Base-by-base conservation (phyloP, 2,113 vertebrate genomes). In the Crotalus tigris region DNA sequence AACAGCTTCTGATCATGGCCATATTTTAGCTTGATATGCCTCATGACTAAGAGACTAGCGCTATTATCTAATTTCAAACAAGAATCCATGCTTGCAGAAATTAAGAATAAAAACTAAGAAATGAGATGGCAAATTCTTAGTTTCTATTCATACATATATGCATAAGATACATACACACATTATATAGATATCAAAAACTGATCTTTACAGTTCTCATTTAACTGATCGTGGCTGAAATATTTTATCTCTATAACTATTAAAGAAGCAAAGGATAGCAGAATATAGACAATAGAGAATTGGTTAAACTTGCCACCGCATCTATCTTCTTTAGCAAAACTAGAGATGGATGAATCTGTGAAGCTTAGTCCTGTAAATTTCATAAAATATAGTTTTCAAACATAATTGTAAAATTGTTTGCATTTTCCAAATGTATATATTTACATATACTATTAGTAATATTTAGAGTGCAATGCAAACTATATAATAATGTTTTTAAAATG, bases 41-140 rank as follows among this genome's bases (percentile, higher is more conserved):
- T 33, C 55, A 33, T 91, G 90, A 91, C 29, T 94, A 69, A 87
- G 89, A 61, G 69, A 49, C 92, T 4, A 17, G 2, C 46, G 8
- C 21, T 93, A 81, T 58, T 94, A 92, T 94, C 59, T 44, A 57
- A 19, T 57, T 92, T 93, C 89, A 92, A 87, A 95, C 53, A 0
- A 87, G 90, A 94, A 89, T 54, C 85, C 85, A 92, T 17, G 85
- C 1, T 54, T 75, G 1, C 86, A 88, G 33, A n/a, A 64, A 59
- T 59, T 59, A 57, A 57, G 26, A 57, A 21, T 11, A 33, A 1
- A 57, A 29, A 33, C 19, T 33, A 88, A 88, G 44, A 33, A 57
- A 88, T 39, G 87, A 33, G n/a, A 10, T 17, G 17, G 53, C 26
- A 33, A n/a, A 88, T 55, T 51, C 49, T 51, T 51, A 51, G 49